Conservation (phyloP, 2,888 invertebrate species). For the Agrochola circellaris region DNA sequence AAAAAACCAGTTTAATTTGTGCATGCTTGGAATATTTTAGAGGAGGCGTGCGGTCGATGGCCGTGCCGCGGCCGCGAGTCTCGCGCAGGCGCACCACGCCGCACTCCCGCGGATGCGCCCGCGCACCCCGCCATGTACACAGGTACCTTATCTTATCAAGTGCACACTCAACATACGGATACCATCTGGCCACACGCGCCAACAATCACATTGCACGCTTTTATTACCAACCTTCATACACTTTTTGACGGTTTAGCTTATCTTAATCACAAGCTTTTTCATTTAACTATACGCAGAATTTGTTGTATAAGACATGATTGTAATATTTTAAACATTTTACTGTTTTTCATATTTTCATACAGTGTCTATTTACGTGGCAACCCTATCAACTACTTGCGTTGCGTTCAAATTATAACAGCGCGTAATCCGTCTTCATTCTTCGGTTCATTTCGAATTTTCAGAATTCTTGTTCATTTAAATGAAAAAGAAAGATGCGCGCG, state of each 20-base stretch:
- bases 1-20: slow-evolving; percentile 90
- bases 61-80: slow-evolving; percentile 73
- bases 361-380: slow-evolving; percentile 20
- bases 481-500: slow-evolving; percentile 66
- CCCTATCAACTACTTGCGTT: slow-evolving; percentile 40
- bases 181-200: slow-evolving; percentile 49
- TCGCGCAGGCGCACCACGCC: slow-evolving; percentile 57
- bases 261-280: slow-evolving; percentile 43
- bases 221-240: slow-evolving; percentile 43
- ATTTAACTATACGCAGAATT: slow-evolving; percentile 32
- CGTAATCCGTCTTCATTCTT: slow-evolving; percentile 46
- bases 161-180: slow-evolving; percentile 54
- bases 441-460: slow-evolving; percentile 52
- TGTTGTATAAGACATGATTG: slow-evolving; percentile 5
- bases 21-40: slow-evolving; percentile 90
- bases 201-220: slow-evolving; percentile 53
- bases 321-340: slow-evolving; percentile 22
- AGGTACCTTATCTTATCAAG: slow-evolving; percentile 65
- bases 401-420: slow-evolving; percentile 49
- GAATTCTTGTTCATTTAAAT: slow-evolving; percentile 57
- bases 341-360: not conserved
- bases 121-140: slow-evolving; percentile 47
- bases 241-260: slow-evolving; percentile 52
- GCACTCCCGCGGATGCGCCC: slow-evolving; percentile 51
- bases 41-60: slow-evolving; percentile 88